Evolutionary conservation across 2,888 invertebrate genomes (phyloP).

Genomic region (Leucophora obtusa): DNA sequence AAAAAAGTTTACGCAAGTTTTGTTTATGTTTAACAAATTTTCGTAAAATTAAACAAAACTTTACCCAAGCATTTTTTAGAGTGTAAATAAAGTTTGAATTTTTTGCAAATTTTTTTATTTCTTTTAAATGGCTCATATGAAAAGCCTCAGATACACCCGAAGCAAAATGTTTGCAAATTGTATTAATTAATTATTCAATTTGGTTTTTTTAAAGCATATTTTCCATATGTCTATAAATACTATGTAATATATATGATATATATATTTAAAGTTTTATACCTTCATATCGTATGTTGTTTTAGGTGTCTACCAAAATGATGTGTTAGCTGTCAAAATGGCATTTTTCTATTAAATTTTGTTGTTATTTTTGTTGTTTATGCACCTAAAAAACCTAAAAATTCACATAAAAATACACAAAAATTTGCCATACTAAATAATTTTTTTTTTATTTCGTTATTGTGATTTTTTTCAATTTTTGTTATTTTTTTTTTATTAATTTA

Average conservation of each 20-base stretch:
- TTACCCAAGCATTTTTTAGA: no score
- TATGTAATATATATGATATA: neutral
- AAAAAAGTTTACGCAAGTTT: no score
- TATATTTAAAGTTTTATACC: neutral
- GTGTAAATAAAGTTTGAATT: no score
- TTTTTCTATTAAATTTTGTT: neutral
- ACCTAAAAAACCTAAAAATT: neutral
- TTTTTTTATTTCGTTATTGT: neutral
- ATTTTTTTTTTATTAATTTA: slow-evolving; percentile 12
- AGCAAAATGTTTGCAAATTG: neutral
- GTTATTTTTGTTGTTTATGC: neutral
- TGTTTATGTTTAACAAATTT: no score
- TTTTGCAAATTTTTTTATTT: no score
- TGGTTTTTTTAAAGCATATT: no score
- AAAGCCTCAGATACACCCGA: neutral
- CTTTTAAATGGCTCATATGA: no score
- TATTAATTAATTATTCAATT: no score
- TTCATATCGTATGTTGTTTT: neutral
- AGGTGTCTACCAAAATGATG: slow-evolving; percentile 22
- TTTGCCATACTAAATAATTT: neutral
- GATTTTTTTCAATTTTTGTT: slow-evolving; percentile 18
- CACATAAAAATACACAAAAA: neutral
- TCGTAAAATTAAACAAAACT: no score
- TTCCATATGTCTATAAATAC: neutral
- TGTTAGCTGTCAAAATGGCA: slow-evolving; percentile 21